Evolutionary conservation across 2,113 vertebrate species (phyloP).

Genomic region (Quiscalus mexicanus): DNA sequence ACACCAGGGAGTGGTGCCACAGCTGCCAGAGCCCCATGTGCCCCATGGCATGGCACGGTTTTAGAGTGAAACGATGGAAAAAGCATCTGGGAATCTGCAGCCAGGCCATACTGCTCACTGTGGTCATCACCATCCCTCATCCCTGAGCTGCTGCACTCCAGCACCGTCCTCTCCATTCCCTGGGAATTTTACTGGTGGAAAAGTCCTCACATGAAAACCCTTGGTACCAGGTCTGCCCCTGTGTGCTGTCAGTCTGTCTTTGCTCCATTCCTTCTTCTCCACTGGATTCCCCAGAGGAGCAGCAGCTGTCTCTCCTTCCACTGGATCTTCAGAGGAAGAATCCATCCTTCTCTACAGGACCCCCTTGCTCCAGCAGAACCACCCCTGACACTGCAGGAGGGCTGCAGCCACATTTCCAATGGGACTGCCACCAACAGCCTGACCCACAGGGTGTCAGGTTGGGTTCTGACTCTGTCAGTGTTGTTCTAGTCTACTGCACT

Average conservation of each 20-base stretch:
- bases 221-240: not conserved
- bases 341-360: no score
- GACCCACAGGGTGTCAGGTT: no score
- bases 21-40: accelerated
- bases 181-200: not conserved
- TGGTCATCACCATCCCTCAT: not conserved
- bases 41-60: accelerated
- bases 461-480: no score
- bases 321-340: no score
- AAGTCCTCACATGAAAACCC: not conserved
- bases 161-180: not conserved
- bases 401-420: no score
- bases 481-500: no score
- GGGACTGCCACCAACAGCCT: no score
- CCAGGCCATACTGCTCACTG: accelerated
- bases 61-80: not conserved
- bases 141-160: not conserved
- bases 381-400: no score
- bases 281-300: no score
- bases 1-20: not conserved
- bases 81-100: not conserved
- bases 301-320: no score
- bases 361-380: no score
- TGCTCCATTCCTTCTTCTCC: not conserved
- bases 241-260: not conserved